phyloP scores from a whole-genome alignment of 2,113 vertebrate species.

The Dicentrarchus labrax region DNA sequence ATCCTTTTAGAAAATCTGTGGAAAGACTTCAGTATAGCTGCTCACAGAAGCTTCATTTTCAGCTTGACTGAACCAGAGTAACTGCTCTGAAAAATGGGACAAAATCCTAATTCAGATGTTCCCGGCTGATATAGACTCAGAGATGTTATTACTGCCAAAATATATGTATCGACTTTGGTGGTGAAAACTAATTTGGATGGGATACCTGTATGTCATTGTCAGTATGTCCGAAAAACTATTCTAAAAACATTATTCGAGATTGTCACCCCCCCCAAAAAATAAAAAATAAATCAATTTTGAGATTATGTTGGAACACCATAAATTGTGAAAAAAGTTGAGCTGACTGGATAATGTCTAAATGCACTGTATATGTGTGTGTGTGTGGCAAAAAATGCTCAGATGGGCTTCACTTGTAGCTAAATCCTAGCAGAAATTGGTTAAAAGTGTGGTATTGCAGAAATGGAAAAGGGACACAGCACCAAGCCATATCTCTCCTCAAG shows the following conservation, averaged over 20 bases:
- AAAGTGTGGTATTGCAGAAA: conserved; percentile 66
- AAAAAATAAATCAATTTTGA: conserved; percentile 1
- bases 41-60: conserved; percentile 36
- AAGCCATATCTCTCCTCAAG: conserved; percentile 64
- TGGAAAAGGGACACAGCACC: conserved; percentile 43
- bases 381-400: conserved; percentile 30
- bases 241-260: not conserved
- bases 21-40: conserved; percentile 32
- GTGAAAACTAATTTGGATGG: conserved; percentile 18
- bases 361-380: conserved; percentile 10
- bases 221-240: not conserved
- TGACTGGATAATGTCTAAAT: conserved; percentile 17
- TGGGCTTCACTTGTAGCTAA: conserved; percentile 47
- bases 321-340: conserved; percentile 7
- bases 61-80: conserved; percentile 20
- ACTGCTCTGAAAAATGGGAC: conserved; percentile 9
- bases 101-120: conserved; percentile 23
- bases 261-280: not conserved
- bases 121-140: not conserved
- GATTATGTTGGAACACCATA: conserved; percentile 27
- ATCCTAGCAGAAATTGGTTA: conserved; percentile 56
- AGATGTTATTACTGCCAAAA: conserved; percentile 16
- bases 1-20: conserved; percentile 50
- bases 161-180: not conserved
- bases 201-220: not conserved